Evolutionary conservation across 2,113 vertebrate genomes (phyloP).

Genomic region (Mus pahari): DNA sequence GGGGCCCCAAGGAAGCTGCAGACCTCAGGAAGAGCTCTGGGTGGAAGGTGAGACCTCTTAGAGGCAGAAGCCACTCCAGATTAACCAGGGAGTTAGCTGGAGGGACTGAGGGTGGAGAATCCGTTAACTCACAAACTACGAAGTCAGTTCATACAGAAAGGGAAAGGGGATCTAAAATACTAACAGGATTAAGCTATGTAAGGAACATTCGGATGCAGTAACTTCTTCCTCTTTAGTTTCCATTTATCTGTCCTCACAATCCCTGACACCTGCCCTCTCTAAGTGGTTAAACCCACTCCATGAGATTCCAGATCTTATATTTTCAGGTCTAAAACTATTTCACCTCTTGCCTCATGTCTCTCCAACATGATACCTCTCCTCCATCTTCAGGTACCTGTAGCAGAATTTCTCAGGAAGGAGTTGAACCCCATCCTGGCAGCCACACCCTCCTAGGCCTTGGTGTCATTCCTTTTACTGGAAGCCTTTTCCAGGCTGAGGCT

Average conservation of each 20-base stretch:
- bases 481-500: background rate
- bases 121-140: background rate
- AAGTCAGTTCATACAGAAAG: background rate
- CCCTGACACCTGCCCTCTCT: background rate
- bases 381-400: background rate
- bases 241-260: slow-evolving; percentile 25
- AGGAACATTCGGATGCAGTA: background rate
- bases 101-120: background rate
- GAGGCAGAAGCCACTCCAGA: background rate
- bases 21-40: background rate
- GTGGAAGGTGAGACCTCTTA: background rate
- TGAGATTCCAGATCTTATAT: background rate
- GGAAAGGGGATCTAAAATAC: background rate
- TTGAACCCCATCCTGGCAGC: background rate
- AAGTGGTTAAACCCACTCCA: slow-evolving; percentile 4
- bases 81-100: background rate
- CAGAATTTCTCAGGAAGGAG: background rate
- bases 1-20: background rate
- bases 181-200: background rate
- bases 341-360: background rate
- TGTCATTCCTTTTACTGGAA: background rate
- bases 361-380: background rate
- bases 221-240: slow-evolving; percentile 4
- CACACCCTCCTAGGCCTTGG: background rate
- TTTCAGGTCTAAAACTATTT: slow-evolving; percentile 10